Evolutionary conservation across 2,888 invertebrate species (phyloP).

Genomic region (Drosophila mercatorum): DNA sequence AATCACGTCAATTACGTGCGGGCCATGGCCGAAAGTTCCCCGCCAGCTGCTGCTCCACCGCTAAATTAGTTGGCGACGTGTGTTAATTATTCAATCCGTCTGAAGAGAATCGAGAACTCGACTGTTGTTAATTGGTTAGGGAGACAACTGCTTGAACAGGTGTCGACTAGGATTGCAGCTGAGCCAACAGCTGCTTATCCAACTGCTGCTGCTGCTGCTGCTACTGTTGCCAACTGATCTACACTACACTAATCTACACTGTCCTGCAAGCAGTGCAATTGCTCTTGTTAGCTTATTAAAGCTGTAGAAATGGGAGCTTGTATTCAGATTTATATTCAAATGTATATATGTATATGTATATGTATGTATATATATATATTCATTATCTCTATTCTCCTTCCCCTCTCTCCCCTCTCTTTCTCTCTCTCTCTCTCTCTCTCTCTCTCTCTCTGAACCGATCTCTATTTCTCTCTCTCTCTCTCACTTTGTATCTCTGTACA

Average conservation of each 20-base stretch:
- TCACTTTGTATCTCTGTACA: too few species aligned
- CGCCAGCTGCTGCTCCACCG: not conserved
- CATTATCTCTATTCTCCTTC: too few species aligned
- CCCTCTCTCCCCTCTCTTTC: too few species aligned
- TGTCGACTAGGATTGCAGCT: slow-evolving; percentile 53
- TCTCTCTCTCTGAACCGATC: too few species aligned
- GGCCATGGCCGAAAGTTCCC: slow-evolving; percentile 29
- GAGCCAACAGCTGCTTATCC: slow-evolving; percentile 13
- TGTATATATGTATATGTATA: too few species aligned
- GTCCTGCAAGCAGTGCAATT: slow-evolving; percentile 15
- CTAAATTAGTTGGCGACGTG: slow-evolving; percentile 57
- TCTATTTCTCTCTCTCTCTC: not conserved
- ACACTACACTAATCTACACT: slow-evolving; percentile 57
- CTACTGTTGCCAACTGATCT: slow-evolving; percentile 29
- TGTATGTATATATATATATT: too few species aligned
- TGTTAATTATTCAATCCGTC: slow-evolving; percentile 62
- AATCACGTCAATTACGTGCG: slow-evolving; percentile 65
- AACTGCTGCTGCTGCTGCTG: slow-evolving; percentile 21
- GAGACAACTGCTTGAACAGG: slow-evolving; percentile 39
- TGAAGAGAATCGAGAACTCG: slow-evolving; percentile 20
- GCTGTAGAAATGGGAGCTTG: too few species aligned
- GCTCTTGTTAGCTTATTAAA: too few species aligned
- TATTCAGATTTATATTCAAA: too few species aligned
- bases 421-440: not conserved
- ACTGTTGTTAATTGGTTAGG: slow-evolving; percentile 13